phyloP scores from a whole-genome alignment of 2,113 vertebrate species.

The Sterrhoptilus dennistouni region DNA sequence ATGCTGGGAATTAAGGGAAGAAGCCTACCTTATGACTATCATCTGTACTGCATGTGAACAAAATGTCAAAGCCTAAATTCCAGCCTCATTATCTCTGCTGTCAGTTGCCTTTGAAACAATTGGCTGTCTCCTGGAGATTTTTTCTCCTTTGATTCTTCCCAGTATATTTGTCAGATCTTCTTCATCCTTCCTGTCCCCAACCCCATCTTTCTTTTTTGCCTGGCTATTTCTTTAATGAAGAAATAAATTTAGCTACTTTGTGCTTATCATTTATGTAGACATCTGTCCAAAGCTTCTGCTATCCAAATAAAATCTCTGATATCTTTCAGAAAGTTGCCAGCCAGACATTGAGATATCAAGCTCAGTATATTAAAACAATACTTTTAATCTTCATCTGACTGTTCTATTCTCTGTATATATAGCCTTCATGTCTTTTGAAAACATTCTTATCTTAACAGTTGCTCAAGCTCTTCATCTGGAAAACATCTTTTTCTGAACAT shows the following conservation, averaged over 20 bases:
- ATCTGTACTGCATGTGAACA: neutral
- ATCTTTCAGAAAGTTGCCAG: neutral
- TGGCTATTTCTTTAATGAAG: neutral
- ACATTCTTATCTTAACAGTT: conserved; percentile 28
- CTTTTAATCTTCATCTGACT: neutral
- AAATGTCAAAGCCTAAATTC: conserved; percentile 5
- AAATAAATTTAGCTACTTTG: neutral
- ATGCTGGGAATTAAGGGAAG: neutral
- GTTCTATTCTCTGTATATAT: neutral
- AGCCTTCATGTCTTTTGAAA: neutral
- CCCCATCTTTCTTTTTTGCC: neutral
- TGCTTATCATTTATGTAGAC: neutral
- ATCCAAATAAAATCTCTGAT: conserved; percentile 3
- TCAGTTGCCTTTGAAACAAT: neutral
- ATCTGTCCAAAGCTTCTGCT: neutral
- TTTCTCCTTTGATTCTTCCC: neutral
- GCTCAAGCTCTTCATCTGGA: conserved; percentile 19
- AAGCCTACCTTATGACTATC: neutral
- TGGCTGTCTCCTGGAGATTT: neutral
- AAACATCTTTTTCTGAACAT: neutral
- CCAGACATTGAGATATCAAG: conserved; percentile 10
- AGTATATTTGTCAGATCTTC: neutral
- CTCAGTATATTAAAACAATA: conserved; percentile 6
- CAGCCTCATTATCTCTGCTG: neutral
- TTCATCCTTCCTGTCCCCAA: neutral